Conservation (phyloP, 2,888 invertebrate species). For the Argyresthia goedartella region DNA sequence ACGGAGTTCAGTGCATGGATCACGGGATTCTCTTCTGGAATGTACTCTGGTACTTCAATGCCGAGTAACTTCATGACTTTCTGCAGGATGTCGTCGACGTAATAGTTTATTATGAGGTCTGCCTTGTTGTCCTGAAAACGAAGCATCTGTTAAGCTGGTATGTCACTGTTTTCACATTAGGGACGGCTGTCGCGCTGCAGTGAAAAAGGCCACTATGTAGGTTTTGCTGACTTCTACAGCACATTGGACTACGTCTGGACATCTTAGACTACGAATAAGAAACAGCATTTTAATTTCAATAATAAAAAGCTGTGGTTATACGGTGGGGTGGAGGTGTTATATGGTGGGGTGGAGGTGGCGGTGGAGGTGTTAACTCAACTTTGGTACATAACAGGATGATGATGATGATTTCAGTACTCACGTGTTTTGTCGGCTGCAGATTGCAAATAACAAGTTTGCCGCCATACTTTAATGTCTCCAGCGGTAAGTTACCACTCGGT, state of each 20-base stretch:
- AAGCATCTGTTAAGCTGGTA: neutral
- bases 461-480: conserved; percentile 85
- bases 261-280: too few species aligned
- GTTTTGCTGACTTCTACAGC: too few species aligned
- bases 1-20: conserved; percentile 54
- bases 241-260: too few species aligned
- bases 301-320: too few species aligned
- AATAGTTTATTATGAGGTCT: conserved; percentile 88
- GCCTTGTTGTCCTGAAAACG: conserved; percentile 87
- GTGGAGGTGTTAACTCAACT: too few species aligned
- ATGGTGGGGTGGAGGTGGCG: too few species aligned
- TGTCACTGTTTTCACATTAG: too few species aligned
- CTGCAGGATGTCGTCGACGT: conserved; percentile 86
- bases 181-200: too few species aligned
- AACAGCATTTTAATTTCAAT: too few species aligned
- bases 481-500: conserved; percentile 94
- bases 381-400: too few species aligned
- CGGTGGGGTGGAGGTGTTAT: too few species aligned
- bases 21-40: conserved; percentile 75
- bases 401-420: conserved; percentile 47
- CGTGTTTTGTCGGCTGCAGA: conserved; percentile 97
- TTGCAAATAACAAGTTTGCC: conserved; percentile 95
- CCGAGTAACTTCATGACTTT: conserved; percentile 81
- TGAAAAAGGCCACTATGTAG: too few species aligned
- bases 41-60: conserved; percentile 81